These are phyloP conservation scores for Serrognathus titanus DNA, from an alignment of 2,888 invertebrate species.

Conservation along the genomic window DNA sequence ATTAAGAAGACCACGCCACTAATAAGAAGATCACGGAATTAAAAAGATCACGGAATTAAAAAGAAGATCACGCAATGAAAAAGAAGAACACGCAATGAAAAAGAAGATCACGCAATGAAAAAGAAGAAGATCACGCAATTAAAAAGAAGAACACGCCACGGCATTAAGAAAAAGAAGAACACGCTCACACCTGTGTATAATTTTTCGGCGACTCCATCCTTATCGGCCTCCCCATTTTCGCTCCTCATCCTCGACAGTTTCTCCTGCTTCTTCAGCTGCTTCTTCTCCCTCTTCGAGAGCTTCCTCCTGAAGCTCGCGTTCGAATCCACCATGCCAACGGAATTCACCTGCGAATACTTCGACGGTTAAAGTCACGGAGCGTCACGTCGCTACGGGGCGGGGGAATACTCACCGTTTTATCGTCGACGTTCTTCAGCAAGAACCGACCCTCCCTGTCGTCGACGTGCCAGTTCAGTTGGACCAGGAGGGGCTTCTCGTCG, in stretches of 20 bases:
- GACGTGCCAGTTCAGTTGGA: slow-evolving; percentile 98
- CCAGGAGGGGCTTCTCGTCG: slow-evolving; percentile 92
- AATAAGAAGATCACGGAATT: too few species aligned
- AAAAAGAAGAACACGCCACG: too few species aligned
- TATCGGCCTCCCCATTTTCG: slow-evolving; percentile 61
- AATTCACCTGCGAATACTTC: slow-evolving; percentile 53
- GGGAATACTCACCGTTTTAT: slow-evolving; percentile 63
- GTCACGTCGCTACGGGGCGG: too few species aligned
- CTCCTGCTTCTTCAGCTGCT: slow-evolving; percentile 94
- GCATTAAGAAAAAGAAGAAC: background rate
- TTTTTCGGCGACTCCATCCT: slow-evolving; percentile 83
- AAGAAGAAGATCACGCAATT: too few species aligned
- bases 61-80: too few species aligned
- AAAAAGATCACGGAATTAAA: too few species aligned
- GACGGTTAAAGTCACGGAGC: too few species aligned
- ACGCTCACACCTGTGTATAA: slow-evolving; percentile 70
- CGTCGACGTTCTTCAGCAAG: slow-evolving; percentile 84
- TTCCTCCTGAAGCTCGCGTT: slow-evolving; percentile 87
- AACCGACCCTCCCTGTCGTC: slow-evolving; percentile 98
- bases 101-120: too few species aligned
- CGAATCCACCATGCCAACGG: slow-evolving; percentile 67
- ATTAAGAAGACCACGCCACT: too few species aligned
- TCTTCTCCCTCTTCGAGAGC: slow-evolving; percentile 95
- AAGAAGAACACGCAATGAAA: too few species aligned
- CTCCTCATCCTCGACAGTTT: slow-evolving; percentile 78